phyloP scores from a whole-genome alignment of 2,113 vertebrate species.

The Cyrtonyx montezumae region DNA sequence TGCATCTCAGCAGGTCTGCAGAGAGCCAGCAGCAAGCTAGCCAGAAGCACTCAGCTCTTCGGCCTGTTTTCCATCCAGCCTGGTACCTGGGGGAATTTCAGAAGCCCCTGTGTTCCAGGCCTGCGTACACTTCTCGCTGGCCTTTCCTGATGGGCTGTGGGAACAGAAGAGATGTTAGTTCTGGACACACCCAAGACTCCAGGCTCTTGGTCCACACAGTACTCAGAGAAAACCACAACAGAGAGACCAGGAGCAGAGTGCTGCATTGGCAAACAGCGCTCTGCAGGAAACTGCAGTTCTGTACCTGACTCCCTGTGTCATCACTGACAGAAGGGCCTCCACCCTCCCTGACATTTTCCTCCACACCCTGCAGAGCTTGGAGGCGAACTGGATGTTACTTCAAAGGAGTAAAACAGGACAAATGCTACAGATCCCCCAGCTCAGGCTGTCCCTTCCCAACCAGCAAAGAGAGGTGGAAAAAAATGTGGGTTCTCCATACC shows the following conservation, averaged over 20 bases:
- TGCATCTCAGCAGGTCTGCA: background rate
- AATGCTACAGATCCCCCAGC: background rate
- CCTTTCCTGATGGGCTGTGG: slow-evolving; percentile 81
- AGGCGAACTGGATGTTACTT: background rate
- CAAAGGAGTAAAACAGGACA: background rate
- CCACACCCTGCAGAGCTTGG: accelerated
- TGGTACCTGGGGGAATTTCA: background rate
- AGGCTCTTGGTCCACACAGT: accelerated
- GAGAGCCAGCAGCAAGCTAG: background rate
- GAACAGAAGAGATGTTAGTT: background rate
- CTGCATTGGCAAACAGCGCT: background rate
- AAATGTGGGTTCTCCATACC: slow-evolving; percentile 50
- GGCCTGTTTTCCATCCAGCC: background rate
- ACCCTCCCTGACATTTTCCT: background rate
- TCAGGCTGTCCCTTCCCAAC: background rate
- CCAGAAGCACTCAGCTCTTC: background rate
- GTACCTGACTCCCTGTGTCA: accelerated
- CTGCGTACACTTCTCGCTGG: slow-evolving; percentile 77
- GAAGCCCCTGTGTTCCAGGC: slow-evolving; percentile 68
- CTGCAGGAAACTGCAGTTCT: background rate
- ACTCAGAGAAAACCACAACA: accelerated
- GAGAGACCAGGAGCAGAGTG: background rate
- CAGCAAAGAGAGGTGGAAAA: background rate
- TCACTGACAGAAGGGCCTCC: background rate
- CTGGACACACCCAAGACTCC: accelerated